Conservation (phyloP, 2,888 invertebrate species). For the Lithosia quadra region DNA sequence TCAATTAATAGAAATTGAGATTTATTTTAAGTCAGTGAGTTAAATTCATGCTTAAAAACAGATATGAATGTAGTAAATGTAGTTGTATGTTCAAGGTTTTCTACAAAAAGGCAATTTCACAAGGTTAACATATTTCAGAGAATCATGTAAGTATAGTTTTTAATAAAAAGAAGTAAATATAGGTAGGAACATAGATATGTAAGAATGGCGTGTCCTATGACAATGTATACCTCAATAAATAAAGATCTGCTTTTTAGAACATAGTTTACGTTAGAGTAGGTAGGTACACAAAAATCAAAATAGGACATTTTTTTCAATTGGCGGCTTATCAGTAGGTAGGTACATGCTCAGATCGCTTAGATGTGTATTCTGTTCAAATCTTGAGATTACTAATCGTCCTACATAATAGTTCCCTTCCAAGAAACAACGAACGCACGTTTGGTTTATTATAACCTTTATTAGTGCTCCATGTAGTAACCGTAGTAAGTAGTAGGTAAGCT, state of each 20-base stretch:
- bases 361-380: background rate
- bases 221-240: background rate
- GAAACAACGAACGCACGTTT: background rate
- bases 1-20: conserved; percentile 73
- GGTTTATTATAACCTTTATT: conserved; percentile 14
- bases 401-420: background rate
- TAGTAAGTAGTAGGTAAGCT: conserved; percentile 12
- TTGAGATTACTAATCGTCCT: no score
- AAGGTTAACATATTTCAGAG: conserved; percentile 40
- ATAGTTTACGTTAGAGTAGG: background rate
- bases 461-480: conserved; percentile 7
- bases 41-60: conserved; percentile 54
- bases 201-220: background rate
- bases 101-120: conserved; percentile 42
- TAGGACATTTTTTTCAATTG: background rate
- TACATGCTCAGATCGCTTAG: background rate
- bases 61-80: conserved; percentile 38
- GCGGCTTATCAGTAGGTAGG: background rate
- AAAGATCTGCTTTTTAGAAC: background rate
- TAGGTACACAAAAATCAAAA: background rate
- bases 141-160: conserved; percentile 19
- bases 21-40: conserved; percentile 60
- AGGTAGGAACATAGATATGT: no score
- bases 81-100: conserved; percentile 46
- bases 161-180: background rate